Evolutionary conservation across 2,113 vertebrate species (phyloP).

Genomic region (Aegotheles bennettii): DNA sequence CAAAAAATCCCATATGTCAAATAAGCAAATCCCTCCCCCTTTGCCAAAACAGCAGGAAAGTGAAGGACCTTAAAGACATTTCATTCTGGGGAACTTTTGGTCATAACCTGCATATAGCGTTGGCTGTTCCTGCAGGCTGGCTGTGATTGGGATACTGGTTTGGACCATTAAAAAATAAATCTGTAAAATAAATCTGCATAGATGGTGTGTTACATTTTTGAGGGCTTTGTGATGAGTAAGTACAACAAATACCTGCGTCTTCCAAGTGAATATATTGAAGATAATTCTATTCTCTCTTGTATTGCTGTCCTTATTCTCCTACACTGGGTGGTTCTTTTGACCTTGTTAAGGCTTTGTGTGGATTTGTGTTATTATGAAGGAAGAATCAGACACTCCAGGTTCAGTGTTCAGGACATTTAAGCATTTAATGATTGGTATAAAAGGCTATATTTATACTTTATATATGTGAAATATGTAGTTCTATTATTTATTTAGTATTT

Average conservation of each 20-base stretch:
- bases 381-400: not conserved
- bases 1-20: not conserved
- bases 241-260: not conserved
- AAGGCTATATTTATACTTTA: not conserved
- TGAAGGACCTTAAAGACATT: not conserved
- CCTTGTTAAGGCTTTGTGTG: not conserved
- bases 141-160: no score
- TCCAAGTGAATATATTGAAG: not conserved
- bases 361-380: not conserved
- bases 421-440: not conserved
- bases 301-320: not conserved
- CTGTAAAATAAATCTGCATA: not conserved
- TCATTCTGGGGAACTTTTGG: not conserved
- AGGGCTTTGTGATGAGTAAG: not conserved
- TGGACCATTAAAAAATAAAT: not conserved
- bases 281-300: not conserved
- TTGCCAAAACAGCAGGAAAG: not conserved
- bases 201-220: no score
- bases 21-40: not conserved
- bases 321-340: no score
- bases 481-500: not conserved
- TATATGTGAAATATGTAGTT: not conserved
- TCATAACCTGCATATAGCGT: accelerated
- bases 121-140: accelerated
- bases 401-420: not conserved